These are phyloP conservation scores for Condylura cristata DNA, from an alignment of 2,113 vertebrate species.

Conservation along the genomic window DNA sequence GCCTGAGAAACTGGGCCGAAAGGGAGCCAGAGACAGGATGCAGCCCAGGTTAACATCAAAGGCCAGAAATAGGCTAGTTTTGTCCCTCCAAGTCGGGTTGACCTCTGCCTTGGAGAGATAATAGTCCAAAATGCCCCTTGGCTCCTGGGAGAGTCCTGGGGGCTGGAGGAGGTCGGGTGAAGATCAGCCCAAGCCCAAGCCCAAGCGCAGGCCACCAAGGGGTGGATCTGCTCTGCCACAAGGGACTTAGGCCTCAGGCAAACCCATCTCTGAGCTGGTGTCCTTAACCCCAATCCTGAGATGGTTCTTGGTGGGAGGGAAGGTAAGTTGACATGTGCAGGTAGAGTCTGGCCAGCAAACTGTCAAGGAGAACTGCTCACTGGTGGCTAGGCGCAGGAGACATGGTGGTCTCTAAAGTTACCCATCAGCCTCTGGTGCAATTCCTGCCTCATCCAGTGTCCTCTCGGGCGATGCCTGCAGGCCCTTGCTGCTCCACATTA, in stretches of 20 bases:
- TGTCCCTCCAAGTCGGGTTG: background rate
- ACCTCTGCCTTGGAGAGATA: background rate
- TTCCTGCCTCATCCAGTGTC: background rate
- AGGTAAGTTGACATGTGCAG: background rate
- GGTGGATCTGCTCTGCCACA: background rate
- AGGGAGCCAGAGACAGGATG: background rate
- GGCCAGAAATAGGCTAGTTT: background rate
- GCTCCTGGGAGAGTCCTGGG: background rate
- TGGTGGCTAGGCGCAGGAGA: background rate
- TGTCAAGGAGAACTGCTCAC: background rate
- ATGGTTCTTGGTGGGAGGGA: background rate
- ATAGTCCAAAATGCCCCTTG: background rate
- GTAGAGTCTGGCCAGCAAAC: background rate
- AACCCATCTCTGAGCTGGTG: background rate
- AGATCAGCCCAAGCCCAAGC: no score
- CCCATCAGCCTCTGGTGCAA: background rate
- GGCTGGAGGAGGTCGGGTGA: background rate
- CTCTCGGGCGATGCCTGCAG: background rate
- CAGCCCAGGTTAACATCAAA: background rate
- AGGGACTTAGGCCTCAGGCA: background rate
- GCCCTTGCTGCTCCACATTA: background rate
- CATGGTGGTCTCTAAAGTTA: background rate
- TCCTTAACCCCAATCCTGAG: background rate
- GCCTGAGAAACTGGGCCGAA: background rate
- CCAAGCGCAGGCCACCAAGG: rapidly evolving